Percentiles rank a stretch among this genome's conserved stretches.
Evolutionary conservation across 2,113 vertebrate genomes (phyloP).

Genomic region (Pomatorhinus ruficollis): DNA sequence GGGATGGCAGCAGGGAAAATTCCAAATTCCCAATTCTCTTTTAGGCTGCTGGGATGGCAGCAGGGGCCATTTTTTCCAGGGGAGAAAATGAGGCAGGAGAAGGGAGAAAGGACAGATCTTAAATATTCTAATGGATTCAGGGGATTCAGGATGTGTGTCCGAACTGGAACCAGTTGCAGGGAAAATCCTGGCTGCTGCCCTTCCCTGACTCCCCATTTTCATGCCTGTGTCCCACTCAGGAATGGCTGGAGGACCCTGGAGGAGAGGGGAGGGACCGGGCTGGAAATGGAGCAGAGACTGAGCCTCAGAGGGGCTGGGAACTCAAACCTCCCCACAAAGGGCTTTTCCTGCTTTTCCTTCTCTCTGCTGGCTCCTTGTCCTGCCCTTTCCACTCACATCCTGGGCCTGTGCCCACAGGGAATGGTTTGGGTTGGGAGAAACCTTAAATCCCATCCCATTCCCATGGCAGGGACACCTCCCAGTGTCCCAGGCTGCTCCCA

Average conservation of each 20-base stretch:
- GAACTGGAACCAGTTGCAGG: background rate
- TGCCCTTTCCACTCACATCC: background rate
- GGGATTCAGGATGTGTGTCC: background rate
- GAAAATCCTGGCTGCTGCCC: background rate
- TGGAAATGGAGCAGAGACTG: background rate
- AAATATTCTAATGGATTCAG: background rate
- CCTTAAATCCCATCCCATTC: background rate
- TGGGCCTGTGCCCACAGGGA: background rate
- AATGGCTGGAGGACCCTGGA: background rate
- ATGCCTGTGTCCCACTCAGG: background rate
- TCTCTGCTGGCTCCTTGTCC: background rate
- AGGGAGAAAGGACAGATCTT: background rate
- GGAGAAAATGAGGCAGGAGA: background rate
- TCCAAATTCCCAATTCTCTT: fast-evolving
- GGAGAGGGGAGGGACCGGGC: background rate
- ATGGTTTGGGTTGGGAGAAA: background rate
- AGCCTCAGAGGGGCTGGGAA: background rate
- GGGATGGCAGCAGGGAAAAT: background rate
- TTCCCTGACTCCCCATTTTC: fast-evolving
- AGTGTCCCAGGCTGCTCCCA: background rate
- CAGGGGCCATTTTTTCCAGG: background rate
- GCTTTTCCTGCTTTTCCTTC: background rate
- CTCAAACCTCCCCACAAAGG: background rate
- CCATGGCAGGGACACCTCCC: background rate
- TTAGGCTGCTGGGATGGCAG: background rate